Evolutionary conservation across 2,888 invertebrate genomes (phyloP).

Genomic region (Scelioninae gen. 1): DNA sequence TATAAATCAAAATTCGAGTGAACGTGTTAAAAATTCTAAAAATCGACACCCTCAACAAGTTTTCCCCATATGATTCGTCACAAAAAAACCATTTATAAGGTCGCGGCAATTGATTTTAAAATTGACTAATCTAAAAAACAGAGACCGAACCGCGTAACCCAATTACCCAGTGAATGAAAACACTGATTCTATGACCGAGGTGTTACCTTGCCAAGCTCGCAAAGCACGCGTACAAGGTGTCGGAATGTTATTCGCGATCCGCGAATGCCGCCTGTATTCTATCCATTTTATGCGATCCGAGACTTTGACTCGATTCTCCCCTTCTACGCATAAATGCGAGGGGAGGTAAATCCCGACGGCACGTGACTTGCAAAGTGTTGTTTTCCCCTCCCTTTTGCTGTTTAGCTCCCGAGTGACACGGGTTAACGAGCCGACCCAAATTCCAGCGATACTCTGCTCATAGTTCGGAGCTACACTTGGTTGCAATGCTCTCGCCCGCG

Average conservation of each 20-base stretch:
- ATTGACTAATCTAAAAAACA: too few relatives aligned
- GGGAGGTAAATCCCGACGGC: conserved; percentile 19
- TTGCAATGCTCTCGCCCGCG: conserved; percentile 30
- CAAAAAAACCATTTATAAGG: too few relatives aligned
- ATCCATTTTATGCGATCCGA: conserved; percentile 20
- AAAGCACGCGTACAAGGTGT: conserved; percentile 11
- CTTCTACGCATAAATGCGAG: background rate
- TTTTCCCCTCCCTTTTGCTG: background rate
- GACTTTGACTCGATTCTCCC: conserved; percentile 3
- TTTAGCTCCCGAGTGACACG: conserved; percentile 14
- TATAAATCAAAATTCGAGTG: too few relatives aligned
- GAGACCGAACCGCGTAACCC: conserved; percentile 4
- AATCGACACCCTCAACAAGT: too few relatives aligned
- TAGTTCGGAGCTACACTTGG: conserved; percentile 36
- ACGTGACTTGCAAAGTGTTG: conserved; percentile 35
- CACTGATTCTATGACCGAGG: background rate
- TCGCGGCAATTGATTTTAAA: too few relatives aligned
- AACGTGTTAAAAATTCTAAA: too few relatives aligned
- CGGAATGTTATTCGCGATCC: conserved; percentile 15
- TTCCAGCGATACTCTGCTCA: conserved; percentile 36
- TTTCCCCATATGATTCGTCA: too few relatives aligned
- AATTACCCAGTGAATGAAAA: conserved; percentile 21
- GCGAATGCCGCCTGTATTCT: conserved; percentile 2
- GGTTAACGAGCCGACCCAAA: conserved; percentile 60
- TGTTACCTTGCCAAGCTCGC: conserved; percentile 6